Evolutionary conservation across 2,113 vertebrate genomes (phyloP), one percentile per base, ranked within the genome.

Genomic region (Phaetusa simplex): DNA sequence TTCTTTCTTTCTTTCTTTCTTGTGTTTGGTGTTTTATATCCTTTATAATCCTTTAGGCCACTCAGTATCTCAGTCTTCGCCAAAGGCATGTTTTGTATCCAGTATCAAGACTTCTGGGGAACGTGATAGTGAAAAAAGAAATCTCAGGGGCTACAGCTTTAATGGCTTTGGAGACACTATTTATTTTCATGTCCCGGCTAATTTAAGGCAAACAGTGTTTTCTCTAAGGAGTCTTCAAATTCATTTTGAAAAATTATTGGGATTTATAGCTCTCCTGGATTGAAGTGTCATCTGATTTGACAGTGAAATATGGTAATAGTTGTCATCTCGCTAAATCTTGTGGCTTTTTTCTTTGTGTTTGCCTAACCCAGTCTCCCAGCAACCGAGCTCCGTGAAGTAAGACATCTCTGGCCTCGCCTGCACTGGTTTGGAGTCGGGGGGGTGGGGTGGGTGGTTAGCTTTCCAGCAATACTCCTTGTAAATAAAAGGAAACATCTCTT

Each of bases 231-330:
- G 43, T 64, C 42, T 65, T 88, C 78, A 95, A 49, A 82, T 90
- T 90, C 0, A 86, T 92, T 95, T 93, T 74, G 65, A 96, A 78
- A 86, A 91, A 88, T 86, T 74, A 91, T 59, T 86, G 93, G 52
- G 61, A 69, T 91, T 81, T 88, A 50, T 70, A 91, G n/a, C 58
- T 93, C 32, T 91, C 59, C 38, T 83, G 64, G 80, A 93, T 58
- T 86, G 86, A 86, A 88, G 16, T 64, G 40, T 43, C 8, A 12
- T 78, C 77, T 95, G 90, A 94, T 88, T 88, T 90, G 85, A 80
- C 93, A 67, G 81, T 94, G 86, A 96, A 96, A 91, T 93, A 91
- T 67, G 56, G 91, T 74, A 81, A 86, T 65, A 93, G 76, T 92
- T 2, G 1, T 88, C 50, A 92, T 84, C 72, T 59, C 4, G 3